Percentiles rank a stretch among this genome's conserved stretches.
These are phyloP conservation scores for Cuniculus paca DNA, from an alignment of 2,797 vertebrate genomes.

Conservation along the genomic window DNA sequence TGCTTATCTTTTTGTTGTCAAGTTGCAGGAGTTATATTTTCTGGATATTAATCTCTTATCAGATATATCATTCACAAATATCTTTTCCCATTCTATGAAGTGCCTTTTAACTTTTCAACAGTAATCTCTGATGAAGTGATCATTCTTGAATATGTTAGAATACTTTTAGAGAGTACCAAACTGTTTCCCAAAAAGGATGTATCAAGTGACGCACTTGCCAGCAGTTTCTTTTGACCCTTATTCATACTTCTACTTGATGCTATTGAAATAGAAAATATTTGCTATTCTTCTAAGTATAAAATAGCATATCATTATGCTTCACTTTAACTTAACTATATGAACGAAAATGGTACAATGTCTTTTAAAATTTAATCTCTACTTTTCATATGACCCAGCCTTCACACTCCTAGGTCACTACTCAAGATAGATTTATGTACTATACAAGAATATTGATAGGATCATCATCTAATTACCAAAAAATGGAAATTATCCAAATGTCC, in stretches of 20 bases:
- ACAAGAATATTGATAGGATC: not conserved
- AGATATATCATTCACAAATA: not conserved
- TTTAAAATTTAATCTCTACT: conserved; percentile 16
- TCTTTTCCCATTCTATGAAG: not conserved
- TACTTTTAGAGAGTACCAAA: not conserved
- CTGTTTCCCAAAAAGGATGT: not conserved
- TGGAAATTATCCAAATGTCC: not conserved
- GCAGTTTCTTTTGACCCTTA: not conserved
- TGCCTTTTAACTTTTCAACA: not conserved
- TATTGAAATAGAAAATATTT: not conserved
- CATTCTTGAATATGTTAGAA: not conserved
- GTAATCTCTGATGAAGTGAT: not conserved
- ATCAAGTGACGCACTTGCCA: not conserved
- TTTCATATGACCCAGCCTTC: not conserved
- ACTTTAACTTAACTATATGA: conserved; percentile 33
- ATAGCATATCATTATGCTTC: not conserved
- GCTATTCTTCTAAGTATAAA: not conserved
- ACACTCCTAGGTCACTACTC: not conserved
- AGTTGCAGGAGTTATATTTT: not conserved
- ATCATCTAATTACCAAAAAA: not conserved
- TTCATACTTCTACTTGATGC: not conserved
- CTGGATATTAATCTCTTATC: not conserved
- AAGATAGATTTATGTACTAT: not conserved
- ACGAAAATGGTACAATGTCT: not conserved
- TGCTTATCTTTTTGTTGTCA: not conserved